Evolutionary conservation across 1,140 invertebrate species (phyloP).

Genomic region (Homalodisca vitripennis): DNA sequence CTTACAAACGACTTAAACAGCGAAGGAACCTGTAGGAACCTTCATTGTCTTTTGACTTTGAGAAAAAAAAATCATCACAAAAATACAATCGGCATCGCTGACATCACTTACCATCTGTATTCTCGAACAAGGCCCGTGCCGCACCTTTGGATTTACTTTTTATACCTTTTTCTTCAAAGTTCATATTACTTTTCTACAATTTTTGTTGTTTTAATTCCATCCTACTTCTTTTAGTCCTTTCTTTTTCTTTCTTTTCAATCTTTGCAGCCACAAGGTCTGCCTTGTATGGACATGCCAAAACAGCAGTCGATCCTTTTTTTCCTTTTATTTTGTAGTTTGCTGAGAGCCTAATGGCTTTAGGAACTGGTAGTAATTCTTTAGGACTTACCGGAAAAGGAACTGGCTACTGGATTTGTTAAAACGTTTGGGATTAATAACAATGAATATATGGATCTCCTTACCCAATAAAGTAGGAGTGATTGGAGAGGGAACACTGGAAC

Average conservation of each 20-base stretch:
- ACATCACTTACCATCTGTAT: not conserved
- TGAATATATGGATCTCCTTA: not conserved
- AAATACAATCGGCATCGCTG: slow-evolving; percentile 19
- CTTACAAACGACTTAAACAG: too few species aligned
- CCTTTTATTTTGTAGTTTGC: slow-evolving; percentile 29
- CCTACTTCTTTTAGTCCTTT: too few species aligned
- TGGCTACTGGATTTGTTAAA: too few species aligned
- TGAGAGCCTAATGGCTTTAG: slow-evolving; percentile 34
- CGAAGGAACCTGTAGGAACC: too few species aligned
- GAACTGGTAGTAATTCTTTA: slow-evolving; percentile 22
- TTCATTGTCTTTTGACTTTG: slow-evolving; percentile 35
- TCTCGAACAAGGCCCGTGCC: not conserved
- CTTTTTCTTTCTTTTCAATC: slow-evolving; percentile 7
- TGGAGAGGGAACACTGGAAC: not conserved
- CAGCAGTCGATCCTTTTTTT: slow-evolving; percentile 16
- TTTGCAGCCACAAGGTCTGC: not conserved
- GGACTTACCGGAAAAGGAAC: slow-evolving; percentile 12
- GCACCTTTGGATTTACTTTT: not conserved
- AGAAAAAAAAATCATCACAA: slow-evolving; percentile 5
- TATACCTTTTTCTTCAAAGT: not conserved
- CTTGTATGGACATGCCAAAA: slow-evolving; percentile 7
- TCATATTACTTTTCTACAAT: too few species aligned
- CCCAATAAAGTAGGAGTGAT: not conserved
- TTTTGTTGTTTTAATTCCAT: too few species aligned
- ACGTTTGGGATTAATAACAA: not conserved